Base-by-base conservation (phyloP, 2,797 vertebrate genomes). In the Catostomus latipinnis region DNA sequence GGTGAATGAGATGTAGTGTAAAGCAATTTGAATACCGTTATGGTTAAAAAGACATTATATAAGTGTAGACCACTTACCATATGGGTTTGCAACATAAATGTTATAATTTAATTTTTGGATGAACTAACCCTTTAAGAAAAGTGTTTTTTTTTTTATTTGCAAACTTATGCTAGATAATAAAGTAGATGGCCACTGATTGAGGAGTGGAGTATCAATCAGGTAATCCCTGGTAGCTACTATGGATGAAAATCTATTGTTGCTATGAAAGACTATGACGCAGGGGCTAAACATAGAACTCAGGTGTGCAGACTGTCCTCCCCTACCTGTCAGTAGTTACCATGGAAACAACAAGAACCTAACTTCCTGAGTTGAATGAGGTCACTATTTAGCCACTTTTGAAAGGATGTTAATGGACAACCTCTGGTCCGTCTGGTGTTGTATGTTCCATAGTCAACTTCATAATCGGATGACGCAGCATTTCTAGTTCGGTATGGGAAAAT, bases 211-310 rank as follows among this genome's bases (percentile, higher is more conserved):
- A 52, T 54, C 49, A 63, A 48, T 78, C 67, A 52, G 67, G 50
- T 62, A 10, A 58, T 16, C 16, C n/a, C 53, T 60, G 62, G 62
- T 60, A 60, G 18, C 57, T 11, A 14, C 68, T 70, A 70, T 61
- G 34, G 34, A 34, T 4, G 34, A 34, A 34, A 63, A 69, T 66
- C 50, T 82, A 43, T 50, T 49, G 69, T 66, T 72, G 60, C 43
- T 71, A 50, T 45, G 69, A 43, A 45, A 71, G 49, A 50, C 71
- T 43, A 66, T 68, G 72, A 78, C 60, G 45, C 80, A 49, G 14
- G 53, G n/a, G 69, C 50, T 78, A 85, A 78, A 83, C 80, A 85
- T 85, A 85, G 84, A 75, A 34, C 67, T 76, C 83, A 82, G 83
- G 80, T 81, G 71, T 78, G 74, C 68, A 81, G 46, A 60, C 68